phyloP scores from a whole-genome alignment of 2,888 invertebrate species.

The Silvanus unidentatus region DNA sequence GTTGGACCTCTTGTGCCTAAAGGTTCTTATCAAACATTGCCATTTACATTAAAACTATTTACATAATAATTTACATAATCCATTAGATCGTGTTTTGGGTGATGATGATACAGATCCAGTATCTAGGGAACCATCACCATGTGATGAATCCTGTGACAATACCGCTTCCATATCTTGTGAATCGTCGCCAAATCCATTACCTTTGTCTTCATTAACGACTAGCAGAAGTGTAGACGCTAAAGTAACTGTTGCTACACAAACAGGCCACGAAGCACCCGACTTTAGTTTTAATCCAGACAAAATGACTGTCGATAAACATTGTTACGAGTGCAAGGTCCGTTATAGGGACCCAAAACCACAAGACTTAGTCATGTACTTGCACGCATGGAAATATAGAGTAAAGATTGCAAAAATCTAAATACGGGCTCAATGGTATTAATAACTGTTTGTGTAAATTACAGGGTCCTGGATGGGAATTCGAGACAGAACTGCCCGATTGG shows the following conservation, averaged over 20 bases:
- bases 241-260: constrained; percentile 82
- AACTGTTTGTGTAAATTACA: constrained; percentile 39
- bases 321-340: constrained; percentile 88
- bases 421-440: background rate
- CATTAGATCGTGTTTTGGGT: constrained; percentile 44
- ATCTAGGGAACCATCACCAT: constrained; percentile 67
- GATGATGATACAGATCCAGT: constrained; percentile 61
- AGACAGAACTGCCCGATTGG: constrained; percentile 90
- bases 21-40: constrained; percentile 28
- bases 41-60: background rate
- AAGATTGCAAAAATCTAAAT: constrained; percentile 19
- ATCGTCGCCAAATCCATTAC: constrained; percentile 34
- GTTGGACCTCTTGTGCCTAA: constrained; percentile 42
- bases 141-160: constrained; percentile 53
- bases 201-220: constrained; percentile 39
- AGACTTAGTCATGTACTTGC: constrained; percentile 92
- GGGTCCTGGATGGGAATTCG: constrained; percentile 94
- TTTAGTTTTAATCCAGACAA: constrained; percentile 62
- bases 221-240: constrained; percentile 42
- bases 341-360: constrained; percentile 88
- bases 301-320: constrained; percentile 76
- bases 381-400: constrained; percentile 90
- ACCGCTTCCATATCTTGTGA: constrained; percentile 39
- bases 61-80: no score
- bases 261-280: constrained; percentile 71